Evolutionary conservation across 2,113 vertebrate genomes (phyloP).

Genomic region (Salvelinus alpinus): DNA sequence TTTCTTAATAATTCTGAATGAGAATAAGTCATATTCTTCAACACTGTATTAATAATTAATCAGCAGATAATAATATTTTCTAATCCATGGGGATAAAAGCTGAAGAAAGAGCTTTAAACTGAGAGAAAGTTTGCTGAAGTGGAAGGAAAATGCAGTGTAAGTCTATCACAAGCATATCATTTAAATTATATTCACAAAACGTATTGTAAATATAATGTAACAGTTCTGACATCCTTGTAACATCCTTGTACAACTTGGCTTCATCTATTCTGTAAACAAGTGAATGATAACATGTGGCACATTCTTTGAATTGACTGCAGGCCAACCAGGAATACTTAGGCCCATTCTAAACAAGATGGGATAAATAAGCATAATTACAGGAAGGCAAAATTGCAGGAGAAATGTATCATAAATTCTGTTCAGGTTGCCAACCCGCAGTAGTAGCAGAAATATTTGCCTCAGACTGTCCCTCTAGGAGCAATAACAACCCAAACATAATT

Average conservation of each 20-base stretch:
- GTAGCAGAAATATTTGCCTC: neutral
- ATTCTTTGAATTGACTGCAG: no score
- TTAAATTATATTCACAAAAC: no score
- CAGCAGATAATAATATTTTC: slow-evolving; percentile 31
- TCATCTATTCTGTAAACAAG: no score
- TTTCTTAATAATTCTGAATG: slow-evolving; percentile 37
- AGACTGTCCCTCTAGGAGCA: neutral
- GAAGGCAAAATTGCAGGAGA: neutral
- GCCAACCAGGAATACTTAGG: no score
- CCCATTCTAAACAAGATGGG: no score
- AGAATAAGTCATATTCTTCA: slow-evolving; percentile 38
- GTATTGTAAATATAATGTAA: no score
- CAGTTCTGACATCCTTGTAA: no score
- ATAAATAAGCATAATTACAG: no score
- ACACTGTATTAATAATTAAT: slow-evolving; percentile 58
- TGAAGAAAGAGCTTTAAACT: slow-evolving; percentile 6
- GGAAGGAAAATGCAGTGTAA: neutral
- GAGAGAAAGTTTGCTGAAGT: neutral
- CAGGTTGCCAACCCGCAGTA: neutral
- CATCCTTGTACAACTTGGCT: no score
- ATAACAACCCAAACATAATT: neutral
- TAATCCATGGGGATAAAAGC: slow-evolving; percentile 43
- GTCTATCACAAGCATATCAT: neutral
- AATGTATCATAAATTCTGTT: neutral
- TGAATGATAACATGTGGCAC: no score